Percentiles rank a stretch among this genome's conserved stretches.
These are phyloP conservation scores for Hypsopygia costalis DNA, from an alignment of 2,888 invertebrate species.

Conservation along the genomic window DNA sequence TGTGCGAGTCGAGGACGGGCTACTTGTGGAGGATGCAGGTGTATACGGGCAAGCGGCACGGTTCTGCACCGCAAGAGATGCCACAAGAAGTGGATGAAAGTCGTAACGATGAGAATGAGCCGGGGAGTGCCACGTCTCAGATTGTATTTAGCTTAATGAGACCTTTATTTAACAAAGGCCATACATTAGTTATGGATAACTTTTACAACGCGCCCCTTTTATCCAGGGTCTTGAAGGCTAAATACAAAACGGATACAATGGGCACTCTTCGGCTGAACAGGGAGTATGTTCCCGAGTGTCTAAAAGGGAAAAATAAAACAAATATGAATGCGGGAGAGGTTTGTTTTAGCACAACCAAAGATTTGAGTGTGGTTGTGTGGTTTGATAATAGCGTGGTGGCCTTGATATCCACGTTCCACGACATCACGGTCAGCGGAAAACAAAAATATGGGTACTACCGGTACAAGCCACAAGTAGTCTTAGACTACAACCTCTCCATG, in stretches of 20 bases:
- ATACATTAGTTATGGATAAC: conserved; percentile 27
- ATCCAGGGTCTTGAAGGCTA: conserved; percentile 20
- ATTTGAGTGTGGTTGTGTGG: too few relatives aligned
- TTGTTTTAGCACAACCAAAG: conserved; percentile 16
- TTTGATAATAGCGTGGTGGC: conserved; percentile 18
- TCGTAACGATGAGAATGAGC: conserved; percentile 4
- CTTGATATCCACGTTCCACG: conserved; percentile 16
- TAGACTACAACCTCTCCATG: too few relatives aligned
- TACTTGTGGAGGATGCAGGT: conserved; percentile 22
- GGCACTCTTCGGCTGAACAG: conserved; percentile 23
- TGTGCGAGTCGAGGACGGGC: conserved; percentile 20
- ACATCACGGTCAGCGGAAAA: conserved; percentile 12
- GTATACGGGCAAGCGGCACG: conserved; percentile 20
- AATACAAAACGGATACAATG: conserved; percentile 20
- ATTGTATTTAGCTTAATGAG: too few relatives aligned
- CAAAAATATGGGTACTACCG: too few relatives aligned
- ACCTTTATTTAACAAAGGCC: conserved; percentile 20
- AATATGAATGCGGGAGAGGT: conserved; percentile 20
- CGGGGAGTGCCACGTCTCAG: too few relatives aligned
- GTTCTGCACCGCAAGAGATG: conserved; percentile 12
- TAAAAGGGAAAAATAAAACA: conserved; percentile 16
- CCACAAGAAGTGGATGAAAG: conserved; percentile 7
- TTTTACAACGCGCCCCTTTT: too few relatives aligned
- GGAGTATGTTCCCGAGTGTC: conserved; percentile 21
- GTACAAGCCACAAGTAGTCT: too few relatives aligned